Evolutionary conservation across 2,888 invertebrate species (phyloP), one percentile per base, ranked within the genome.

Genomic region (Agonopterix arenella): DNA sequence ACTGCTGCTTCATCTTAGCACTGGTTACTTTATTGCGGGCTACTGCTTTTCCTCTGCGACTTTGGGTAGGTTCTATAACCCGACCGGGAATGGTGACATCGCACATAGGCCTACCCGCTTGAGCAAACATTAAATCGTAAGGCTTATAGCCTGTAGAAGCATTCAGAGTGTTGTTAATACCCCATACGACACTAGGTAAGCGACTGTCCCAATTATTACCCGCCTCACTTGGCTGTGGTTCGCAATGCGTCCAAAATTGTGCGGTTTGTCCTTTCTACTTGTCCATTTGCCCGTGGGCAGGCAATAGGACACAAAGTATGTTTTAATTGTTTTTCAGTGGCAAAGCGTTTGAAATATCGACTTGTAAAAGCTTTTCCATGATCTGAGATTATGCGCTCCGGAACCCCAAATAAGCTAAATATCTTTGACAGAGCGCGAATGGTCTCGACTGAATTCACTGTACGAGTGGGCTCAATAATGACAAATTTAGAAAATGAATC

Each of bases 221-320:
- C 4, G 53, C 50, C 11, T 55, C 50, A 16, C 50, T 51, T 4
- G 52, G 55, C 3, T 42, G 42, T 42, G 5, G 55, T 47, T 1
- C 59, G 49, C 42, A 60, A 45, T 1, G 54, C 55, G 49, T 59
- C 40, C 2, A 61, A 36, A 9, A 61, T 52, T 0, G 58, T 60
- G 0, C 58, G 41, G 44, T 59, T 60, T 1, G 49, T 49, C 0
- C 58, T 47, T 43, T 59, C 58, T 2, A 59, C 58, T 37, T 62
- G 59, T 2, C 57, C 56, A 13, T 60, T 59, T 1, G 57, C 53
- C 0, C 62, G 51, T 1, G 59, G 58, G 9, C 60, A 62, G 5
- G 62, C 60, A 49, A 62, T 54, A 1, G 62, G 42, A 8, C 41
- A 58, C 8, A 64, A 42, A 0, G 48, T 62, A 18, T 64, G 62